Evolutionary conservation across 2,797 vertebrate genomes (phyloP), one percentile per base, ranked within the genome.

Genomic region (Aplochiton taeniatus): DNA sequence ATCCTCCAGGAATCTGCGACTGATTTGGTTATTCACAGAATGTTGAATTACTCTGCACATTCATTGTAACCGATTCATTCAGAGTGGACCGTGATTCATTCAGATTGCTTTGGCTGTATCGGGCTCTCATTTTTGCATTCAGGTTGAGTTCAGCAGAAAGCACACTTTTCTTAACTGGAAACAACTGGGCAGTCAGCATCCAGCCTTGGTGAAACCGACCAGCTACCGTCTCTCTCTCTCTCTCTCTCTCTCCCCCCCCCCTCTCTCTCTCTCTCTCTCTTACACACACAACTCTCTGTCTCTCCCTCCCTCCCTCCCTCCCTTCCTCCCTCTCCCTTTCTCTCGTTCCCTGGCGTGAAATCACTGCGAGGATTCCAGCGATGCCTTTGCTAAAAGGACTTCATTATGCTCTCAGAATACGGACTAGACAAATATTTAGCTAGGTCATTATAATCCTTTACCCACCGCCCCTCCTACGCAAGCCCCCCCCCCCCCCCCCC

Each of bases 331-430:
- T 31, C 31, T 31, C 31, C 3, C 31, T 31, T 6, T 31, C 31
- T 31, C 31, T 31, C 31, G 31, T 52, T 57, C 76, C 75, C 78
- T 85, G 84, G 87, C 87, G 83, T 78, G 65, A 83, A 89, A 87
- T 89, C 82, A 79, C 71, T 82, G 79, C 85, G 80, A 80, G 87
- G 80, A 90, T 90, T 90, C 89, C 85, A 88, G 17, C 82, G 86
- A 90, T 88, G 83, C 85, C 78, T 72, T 84, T 78, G 72, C 77
- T 91, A 88, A 88, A 91, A 89, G 85, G 84, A 85, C 83, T 87
- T 88, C 87, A 90, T 92, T 90, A 90, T 91, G 82, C 85, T 88
- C 76, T 80, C 82, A 83, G 85, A 89, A 89, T 90, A 86, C 83
- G 79, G 80, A 86, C 80, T 85, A 87, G 83, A 88, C 88, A 87